A percentile compares a stretch with the other conserved stretches of the same genome.
These are phyloP conservation scores for Oligia fasciuncula DNA, from an alignment of 2,888 invertebrate species.

Conservation along the genomic window DNA sequence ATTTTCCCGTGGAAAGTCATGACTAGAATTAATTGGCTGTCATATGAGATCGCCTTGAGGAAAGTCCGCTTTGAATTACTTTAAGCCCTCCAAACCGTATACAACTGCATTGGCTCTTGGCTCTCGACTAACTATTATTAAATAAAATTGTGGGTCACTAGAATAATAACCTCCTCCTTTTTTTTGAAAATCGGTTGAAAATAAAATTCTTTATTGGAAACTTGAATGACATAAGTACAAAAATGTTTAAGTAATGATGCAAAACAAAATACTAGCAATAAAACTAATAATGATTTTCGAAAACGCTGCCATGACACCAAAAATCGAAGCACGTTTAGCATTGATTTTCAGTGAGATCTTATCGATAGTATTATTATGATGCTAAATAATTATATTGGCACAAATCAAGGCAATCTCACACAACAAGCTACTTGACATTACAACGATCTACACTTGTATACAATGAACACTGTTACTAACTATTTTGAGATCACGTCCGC, in stretches of 20 bases:
- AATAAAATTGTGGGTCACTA: neutral
- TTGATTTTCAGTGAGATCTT: neutral
- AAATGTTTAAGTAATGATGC: neutral
- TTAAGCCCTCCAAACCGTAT: neutral
- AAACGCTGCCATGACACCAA: neutral
- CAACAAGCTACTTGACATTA: conserved; percentile 28
- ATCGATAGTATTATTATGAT: neutral
- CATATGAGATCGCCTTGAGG: conserved; percentile 37
- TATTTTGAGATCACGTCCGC: conserved; percentile 81
- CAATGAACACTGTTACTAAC: conserved; percentile 54
- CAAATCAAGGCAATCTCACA: conserved; percentile 36
- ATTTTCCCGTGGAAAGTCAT: conserved; percentile 61
- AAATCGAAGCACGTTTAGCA: neutral
- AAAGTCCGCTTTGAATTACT: neutral
- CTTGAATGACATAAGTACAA: neutral
- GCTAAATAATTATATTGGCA: neutral
- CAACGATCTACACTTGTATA: conserved; percentile 49
- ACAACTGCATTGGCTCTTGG: neutral
- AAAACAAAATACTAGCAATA: neutral
- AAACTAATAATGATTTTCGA: neutral
- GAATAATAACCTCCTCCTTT: neutral
- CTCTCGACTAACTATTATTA: neutral
- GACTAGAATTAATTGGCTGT: conserved; percentile 62
- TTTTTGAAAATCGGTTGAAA: neutral
- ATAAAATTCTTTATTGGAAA: neutral